phyloP scores from a whole-genome alignment of 2,113 vertebrate species.

The Cathartes aura region DNA sequence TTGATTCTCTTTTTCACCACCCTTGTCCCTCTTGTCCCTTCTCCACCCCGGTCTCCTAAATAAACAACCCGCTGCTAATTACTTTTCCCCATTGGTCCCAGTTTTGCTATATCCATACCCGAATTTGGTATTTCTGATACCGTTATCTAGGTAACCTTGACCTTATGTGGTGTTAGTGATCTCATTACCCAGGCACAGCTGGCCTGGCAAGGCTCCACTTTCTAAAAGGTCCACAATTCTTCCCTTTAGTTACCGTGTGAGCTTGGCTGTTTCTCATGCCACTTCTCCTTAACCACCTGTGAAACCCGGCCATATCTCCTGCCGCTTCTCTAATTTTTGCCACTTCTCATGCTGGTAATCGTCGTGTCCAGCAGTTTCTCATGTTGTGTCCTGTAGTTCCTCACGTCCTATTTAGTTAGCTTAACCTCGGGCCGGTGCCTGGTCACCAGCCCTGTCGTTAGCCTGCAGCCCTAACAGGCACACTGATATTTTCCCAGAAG shows the following conservation, averaged over 20 bases:
- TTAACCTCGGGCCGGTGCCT: fast-evolving
- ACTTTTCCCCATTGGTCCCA: neutral
- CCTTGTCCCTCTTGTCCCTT: neutral
- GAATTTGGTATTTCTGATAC: neutral
- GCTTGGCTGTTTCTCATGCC: neutral
- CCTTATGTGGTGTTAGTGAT: neutral
- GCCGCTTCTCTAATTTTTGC: neutral
- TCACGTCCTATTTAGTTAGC: neutral
- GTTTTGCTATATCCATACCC: neutral
- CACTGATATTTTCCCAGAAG: neutral
- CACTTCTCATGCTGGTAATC: neutral
- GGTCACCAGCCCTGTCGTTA: neutral
- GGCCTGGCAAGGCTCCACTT: neutral
- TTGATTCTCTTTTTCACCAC: neutral
- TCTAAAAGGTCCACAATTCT: neutral
- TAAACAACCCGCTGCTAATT: neutral
- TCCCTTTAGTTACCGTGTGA: neutral
- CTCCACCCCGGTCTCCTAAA: fast-evolving
- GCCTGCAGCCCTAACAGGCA: neutral
- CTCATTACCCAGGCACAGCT: neutral
- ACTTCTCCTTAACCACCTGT: neutral
- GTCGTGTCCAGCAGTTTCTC: neutral
- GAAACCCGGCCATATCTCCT: neutral
- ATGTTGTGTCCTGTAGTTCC: neutral
- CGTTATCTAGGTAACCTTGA: neutral